phyloP scores from a whole-genome alignment of 2,888 invertebrate genomes.

The Yponomeuta sedellus region DNA sequence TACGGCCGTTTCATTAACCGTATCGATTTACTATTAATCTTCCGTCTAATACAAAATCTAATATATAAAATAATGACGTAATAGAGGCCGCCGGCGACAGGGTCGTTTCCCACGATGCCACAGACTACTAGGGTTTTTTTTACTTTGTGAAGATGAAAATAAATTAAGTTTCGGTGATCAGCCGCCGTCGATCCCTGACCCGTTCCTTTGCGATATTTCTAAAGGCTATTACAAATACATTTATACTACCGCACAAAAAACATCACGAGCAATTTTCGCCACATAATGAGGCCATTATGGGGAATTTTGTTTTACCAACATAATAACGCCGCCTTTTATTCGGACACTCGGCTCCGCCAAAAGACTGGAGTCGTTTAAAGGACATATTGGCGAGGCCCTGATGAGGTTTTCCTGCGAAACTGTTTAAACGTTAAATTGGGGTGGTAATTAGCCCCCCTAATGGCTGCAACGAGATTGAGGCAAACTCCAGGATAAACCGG shows the following conservation, averaged over 20 bases:
- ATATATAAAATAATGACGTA: conserved; percentile 76
- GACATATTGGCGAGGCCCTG: conserved; percentile 65
- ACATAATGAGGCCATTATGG: conserved; percentile 76
- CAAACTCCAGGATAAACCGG: background rate
- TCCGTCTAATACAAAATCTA: conserved; percentile 70
- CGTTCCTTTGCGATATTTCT: conserved; percentile 74
- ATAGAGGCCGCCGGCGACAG: conserved; percentile 74
- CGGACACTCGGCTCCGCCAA: conserved; percentile 54
- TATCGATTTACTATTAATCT: conserved; percentile 74
- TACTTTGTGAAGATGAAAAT: conserved; percentile 50
- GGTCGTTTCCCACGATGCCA: conserved; percentile 71
- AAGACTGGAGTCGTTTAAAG: conserved; percentile 66
- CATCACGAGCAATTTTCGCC: conserved; percentile 75
- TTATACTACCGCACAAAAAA: conserved; percentile 74
- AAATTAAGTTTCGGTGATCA: conserved; percentile 75
- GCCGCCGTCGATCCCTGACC: conserved; percentile 64
- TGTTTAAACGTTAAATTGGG: conserved; percentile 65
- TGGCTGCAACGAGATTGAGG: background rate
- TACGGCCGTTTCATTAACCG: conserved; percentile 46
- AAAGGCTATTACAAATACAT: conserved; percentile 77
- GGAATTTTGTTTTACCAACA: conserved; percentile 76
- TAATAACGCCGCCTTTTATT: conserved; percentile 74
- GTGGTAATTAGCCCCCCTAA: conserved; percentile 48
- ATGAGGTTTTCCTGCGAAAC: conserved; percentile 75
- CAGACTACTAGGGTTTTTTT: conserved; percentile 57